Evolutionary conservation across 2,888 invertebrate genomes (phyloP), one percentile per base, ranked within the genome.

Genomic region (Coelopa pilipes): DNA sequence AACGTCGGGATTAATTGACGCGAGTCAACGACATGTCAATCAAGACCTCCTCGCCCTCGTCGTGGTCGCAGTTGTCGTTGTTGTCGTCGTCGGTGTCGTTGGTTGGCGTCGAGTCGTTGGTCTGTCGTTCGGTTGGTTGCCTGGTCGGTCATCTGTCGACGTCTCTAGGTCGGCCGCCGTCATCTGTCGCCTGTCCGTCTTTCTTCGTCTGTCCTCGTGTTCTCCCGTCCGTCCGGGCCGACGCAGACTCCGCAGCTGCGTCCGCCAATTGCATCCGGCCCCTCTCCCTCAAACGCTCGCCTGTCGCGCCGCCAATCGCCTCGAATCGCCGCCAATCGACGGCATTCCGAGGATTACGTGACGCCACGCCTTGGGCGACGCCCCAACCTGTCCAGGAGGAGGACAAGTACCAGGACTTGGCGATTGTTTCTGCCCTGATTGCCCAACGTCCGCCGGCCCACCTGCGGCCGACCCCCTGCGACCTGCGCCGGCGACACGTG

Each of bases 21-120:
- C 80, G 83, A 86, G 86, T 86, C 86, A 86, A 82, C 86, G 85
- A 85, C 86, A 82, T 86, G 86, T 86, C 86, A 86, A 86, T 86
- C 86, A 86, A 84, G 77, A 76, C 74, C 67, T 70, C 75, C 75
- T 72, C 49, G 45, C 50, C n/a, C 72, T 47, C 63, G 73, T 49
- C 24, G 60, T 34, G 34, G 2, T 34, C 7, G 2, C 34, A 7
- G 2, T 34, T 7, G 34, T 34, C 34, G 34, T 34, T 34, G 34
- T 34, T 34, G 34, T 34, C 34, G 34, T 47, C 15, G 60, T 66
- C 49, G 49, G 7, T 55, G n/a, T 17, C 47, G 45, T 45, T 46
- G 13, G 47, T n/a, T 50, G 63, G 4, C 55, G 21, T 57, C 34
- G 7, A 4, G 34, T 34, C 34, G 34, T 17, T 45, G 50, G 15